These are phyloP conservation scores for Python bivittatus DNA, from an alignment of 2,113 vertebrate species.

Conservation along the genomic window DNA sequence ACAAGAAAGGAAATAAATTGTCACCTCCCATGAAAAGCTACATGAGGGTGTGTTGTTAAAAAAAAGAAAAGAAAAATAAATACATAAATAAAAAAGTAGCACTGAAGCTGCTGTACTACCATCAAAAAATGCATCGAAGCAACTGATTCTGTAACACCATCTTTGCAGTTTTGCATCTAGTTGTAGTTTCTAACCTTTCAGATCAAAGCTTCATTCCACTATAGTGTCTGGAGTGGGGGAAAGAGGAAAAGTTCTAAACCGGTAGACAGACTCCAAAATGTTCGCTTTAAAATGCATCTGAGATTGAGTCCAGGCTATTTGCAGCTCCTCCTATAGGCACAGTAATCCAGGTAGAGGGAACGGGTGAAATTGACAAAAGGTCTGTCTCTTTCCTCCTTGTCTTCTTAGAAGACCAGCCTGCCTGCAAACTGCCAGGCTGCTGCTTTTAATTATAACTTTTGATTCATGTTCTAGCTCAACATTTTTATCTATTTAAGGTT, in stretches of 20 bases:
- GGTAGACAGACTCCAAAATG: neutral
- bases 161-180: neutral
- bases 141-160: neutral
- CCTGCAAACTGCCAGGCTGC: neutral
- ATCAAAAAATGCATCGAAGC: neutral
- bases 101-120: neutral
- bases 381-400: neutral
- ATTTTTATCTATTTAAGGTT: conserved; percentile 4
- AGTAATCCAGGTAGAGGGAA: neutral
- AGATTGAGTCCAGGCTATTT: neutral
- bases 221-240: neutral
- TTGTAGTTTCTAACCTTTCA: neutral
- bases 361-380: neutral
- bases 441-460: neutral
- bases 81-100: neutral
- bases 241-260: neutral
- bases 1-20: neutral
- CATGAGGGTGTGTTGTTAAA: neutral
- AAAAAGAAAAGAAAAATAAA: neutral
- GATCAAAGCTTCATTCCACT: neutral
- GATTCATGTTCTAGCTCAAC: neutral
- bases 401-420: neutral
- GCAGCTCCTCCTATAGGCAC: neutral
- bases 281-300: neutral
- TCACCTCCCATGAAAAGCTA: neutral